phyloP scores from a whole-genome alignment of 64 coral and sea anemone genomes.

The Catalaphyllia jardinei region DNA sequence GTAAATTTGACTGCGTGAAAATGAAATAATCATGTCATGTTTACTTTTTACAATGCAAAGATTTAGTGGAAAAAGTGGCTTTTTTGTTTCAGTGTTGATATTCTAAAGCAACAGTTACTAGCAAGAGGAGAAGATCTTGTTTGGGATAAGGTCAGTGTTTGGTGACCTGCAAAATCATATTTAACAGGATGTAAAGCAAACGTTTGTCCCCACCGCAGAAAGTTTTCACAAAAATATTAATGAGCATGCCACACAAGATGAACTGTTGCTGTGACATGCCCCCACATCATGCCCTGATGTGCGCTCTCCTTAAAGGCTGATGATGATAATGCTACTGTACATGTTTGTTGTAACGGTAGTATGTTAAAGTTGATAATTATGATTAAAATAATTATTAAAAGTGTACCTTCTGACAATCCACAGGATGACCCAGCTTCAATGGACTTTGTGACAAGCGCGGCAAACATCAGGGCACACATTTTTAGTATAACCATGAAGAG shows the following conservation, averaged over 20 bases:
- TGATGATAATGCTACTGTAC: no score
- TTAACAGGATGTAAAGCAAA: no score
- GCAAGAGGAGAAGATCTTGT: slow-evolving; percentile 84
- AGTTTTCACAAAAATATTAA: no score
- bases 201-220: no score
- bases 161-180: no score
- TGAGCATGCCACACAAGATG: no score
- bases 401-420: neutral
- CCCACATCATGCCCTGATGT: no score
- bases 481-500: slow-evolving; percentile 94
- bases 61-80: neutral
- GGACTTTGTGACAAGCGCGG: slow-evolving; percentile 93
- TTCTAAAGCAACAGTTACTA: slow-evolving; percentile 69
- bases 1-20: no score
- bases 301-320: no score
- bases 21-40: neutral
- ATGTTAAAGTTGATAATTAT: neutral
- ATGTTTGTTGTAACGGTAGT: neutral
- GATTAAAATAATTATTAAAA: neutral
- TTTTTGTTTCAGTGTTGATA: slow-evolving; percentile 59
- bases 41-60: neutral
- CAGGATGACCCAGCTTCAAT: slow-evolving; percentile 92
- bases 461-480: slow-evolving; percentile 92
- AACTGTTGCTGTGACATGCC: no score
- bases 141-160: slow-evolving; percentile 84